A percentile compares a stretch with the other conserved stretches of the same genome.
phyloP scores from a whole-genome alignment of 30 jellyfish, hydroid and myxozoan species.

The Aurelia coerulea region DNA sequence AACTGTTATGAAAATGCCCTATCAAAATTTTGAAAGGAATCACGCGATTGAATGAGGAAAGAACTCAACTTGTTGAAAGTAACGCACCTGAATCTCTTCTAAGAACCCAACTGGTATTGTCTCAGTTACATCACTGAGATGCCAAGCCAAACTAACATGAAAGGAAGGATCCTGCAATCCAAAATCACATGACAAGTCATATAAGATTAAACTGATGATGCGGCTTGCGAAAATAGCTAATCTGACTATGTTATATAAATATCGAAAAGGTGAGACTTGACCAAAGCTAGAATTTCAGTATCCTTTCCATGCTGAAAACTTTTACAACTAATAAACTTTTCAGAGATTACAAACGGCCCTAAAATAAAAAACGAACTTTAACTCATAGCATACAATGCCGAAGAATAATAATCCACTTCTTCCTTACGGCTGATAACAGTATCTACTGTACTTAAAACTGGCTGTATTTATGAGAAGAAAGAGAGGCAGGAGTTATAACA shows the following conservation, averaged over 20 bases:
- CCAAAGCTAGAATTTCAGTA: neutral
- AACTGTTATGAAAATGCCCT: no score
- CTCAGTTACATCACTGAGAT: conserved; percentile 62
- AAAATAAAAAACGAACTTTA: no score
- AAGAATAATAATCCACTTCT: no score
- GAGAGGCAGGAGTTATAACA: neutral
- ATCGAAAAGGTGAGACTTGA: no score
- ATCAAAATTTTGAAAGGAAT: no score
- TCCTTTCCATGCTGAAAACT: neutral
- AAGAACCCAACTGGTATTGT: neutral
- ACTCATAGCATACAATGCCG: no score
- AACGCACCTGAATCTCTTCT: conserved; percentile 39
- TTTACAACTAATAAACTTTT: no score
- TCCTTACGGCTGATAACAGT: no score
- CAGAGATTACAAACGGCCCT: no score
- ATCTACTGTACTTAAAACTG: neutral
- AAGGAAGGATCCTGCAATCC: conserved; percentile 68
- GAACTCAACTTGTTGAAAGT: neutral
- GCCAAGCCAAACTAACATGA: conserved; percentile 93
- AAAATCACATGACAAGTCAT: neutral
- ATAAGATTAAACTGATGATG: neutral
- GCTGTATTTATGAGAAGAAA: neutral
- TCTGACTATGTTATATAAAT: neutral
- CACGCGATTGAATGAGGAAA: no score
- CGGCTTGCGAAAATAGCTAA: neutral